Evolutionary conservation across 2,888 invertebrate genomes (phyloP).

Genomic region (Heterodera filipjevi): DNA sequence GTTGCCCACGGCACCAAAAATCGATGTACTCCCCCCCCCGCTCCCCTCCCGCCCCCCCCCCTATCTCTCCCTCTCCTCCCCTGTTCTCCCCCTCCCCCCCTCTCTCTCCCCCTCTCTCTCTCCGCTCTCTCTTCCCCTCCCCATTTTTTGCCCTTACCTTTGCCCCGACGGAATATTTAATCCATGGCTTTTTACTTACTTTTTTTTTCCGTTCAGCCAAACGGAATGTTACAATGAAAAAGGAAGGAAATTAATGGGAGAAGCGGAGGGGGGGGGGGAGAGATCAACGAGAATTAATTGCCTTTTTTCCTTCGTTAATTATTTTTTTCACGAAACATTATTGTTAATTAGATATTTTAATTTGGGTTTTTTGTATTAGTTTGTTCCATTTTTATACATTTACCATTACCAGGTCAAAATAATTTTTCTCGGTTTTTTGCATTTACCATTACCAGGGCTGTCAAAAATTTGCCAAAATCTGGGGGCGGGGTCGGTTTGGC

Average conservation of each 20-base stretch:
- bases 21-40: neutral
- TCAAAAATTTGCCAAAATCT: too few species aligned
- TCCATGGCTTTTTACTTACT: neutral
- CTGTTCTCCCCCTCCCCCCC: neutral
- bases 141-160: neutral
- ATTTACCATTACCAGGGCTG: too few species aligned
- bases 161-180: neutral
- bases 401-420: too few species aligned
- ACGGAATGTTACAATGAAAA: neutral
- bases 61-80: neutral
- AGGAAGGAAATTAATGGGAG: neutral
- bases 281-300: neutral
- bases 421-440: too few species aligned
- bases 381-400: too few species aligned
- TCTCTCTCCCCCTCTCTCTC: neutral
- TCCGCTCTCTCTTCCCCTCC: neutral
- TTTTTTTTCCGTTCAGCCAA: neutral
- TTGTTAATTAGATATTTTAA: too few species aligned
- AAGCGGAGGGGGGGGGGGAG: neutral
- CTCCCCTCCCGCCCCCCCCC: too few species aligned
- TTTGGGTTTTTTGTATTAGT: too few species aligned
- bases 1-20: slow-evolving; percentile 7
- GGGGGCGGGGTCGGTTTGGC: too few species aligned
- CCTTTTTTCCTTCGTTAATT: neutral
- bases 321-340: too few species aligned